Conservation (phyloP, 2,113 vertebrate species). For the Pseudois nayaur region DNA sequence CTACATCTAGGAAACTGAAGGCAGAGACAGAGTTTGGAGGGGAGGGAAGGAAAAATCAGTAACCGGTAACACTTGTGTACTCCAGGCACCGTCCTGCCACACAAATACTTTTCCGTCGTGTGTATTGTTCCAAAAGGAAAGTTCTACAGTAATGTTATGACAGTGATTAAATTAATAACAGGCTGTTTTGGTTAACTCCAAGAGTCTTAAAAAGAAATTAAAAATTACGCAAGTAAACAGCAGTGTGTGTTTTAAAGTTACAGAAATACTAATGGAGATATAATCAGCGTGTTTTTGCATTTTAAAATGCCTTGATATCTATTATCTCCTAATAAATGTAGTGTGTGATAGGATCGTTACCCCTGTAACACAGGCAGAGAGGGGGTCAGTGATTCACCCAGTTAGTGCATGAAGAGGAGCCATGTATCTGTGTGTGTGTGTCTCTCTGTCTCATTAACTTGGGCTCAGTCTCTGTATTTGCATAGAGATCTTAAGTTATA, state of each 20-base stretch:
- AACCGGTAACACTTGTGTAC: not conserved
- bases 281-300: not conserved
- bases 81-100: not conserved
- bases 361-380: not conserved
- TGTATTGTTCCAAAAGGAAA: not conserved
- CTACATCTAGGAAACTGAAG: not conserved
- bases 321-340: not conserved
- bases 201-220: not conserved
- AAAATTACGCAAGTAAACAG: not conserved
- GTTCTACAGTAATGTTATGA: not conserved
- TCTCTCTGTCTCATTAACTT: not conserved
- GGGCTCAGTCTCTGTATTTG: not conserved
- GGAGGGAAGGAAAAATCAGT: not conserved
- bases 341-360: not conserved
- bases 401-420: not conserved
- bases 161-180: not conserved
- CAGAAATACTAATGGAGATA: not conserved
- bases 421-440: not conserved
- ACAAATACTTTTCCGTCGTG: accelerated
- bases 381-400: not conserved
- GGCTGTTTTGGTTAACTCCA: not conserved
- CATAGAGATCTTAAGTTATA: not conserved
- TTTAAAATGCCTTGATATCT: not conserved
- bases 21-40: not conserved
- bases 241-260: not conserved